Evolutionary conservation across 2,888 invertebrate genomes (phyloP).

Genomic region (Apodemia zela): DNA sequence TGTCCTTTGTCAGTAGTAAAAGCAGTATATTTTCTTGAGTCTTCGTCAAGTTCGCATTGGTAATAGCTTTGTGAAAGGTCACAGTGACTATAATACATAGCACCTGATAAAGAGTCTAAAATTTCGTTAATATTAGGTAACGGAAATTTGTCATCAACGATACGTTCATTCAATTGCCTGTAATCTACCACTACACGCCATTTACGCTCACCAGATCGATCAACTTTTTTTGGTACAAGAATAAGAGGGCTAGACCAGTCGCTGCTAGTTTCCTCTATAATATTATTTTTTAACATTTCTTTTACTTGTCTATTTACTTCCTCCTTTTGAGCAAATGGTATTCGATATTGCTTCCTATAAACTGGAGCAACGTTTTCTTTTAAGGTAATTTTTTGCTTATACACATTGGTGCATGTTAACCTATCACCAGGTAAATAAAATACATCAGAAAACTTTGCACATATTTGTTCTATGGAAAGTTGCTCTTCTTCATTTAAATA

Average conservation of each 20-base stretch:
- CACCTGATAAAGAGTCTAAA: constrained; percentile 23
- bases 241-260: constrained; percentile 33
- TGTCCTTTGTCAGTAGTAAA: constrained; percentile 21
- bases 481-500: constrained; percentile 19
- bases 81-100: constrained; percentile 23
- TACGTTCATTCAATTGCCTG: constrained; percentile 22
- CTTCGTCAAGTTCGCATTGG: constrained; percentile 1
- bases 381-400: constrained; percentile 19
- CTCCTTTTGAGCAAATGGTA: constrained; percentile 15
- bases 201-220: constrained; percentile 24
- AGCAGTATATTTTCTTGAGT: constrained; percentile 21
- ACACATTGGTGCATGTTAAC: constrained; percentile 20
- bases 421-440: constrained; percentile 24
- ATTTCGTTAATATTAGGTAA: constrained; percentile 15
- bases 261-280: constrained; percentile 23
- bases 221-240: constrained; percentile 33
- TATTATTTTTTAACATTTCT: constrained; percentile 14
- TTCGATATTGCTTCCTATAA: constrained; percentile 9
- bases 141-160: constrained; percentile 25
- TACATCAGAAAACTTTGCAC: constrained; percentile 24
- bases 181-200: constrained; percentile 33
- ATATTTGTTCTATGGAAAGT: constrained; percentile 21
- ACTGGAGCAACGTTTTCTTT: constrained; percentile 17
- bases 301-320: constrained; percentile 24
- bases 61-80: constrained; percentile 4